These are phyloP conservation scores for Mamestra brassicae DNA, from an alignment of 2,888 invertebrate species.

Conservation along the genomic window DNA sequence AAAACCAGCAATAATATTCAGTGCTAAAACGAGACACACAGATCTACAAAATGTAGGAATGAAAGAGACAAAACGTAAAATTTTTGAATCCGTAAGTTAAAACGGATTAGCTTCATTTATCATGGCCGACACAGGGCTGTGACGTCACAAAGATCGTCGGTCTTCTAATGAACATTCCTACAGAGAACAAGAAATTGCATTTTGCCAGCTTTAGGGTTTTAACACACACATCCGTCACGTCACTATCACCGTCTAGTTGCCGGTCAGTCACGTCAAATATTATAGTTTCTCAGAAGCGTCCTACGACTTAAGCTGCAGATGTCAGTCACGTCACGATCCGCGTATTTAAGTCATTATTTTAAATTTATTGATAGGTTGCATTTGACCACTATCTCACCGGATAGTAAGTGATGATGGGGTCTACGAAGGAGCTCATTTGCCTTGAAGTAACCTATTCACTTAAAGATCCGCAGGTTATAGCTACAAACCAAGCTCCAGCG, in stretches of 20 bases:
- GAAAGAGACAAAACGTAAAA: slow-evolving; percentile 52
- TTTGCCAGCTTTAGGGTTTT: slow-evolving; percentile 39
- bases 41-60: slow-evolving; percentile 8
- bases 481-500: too few relatives aligned
- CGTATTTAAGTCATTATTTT: too few relatives aligned
- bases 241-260: background rate
- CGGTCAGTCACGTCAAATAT: background rate
- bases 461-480: too few relatives aligned
- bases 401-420: too few relatives aligned
- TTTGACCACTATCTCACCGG: too few relatives aligned
- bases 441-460: too few relatives aligned
- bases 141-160: slow-evolving; percentile 68
- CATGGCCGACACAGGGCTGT: slow-evolving; percentile 62
- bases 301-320: too few relatives aligned
- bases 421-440: too few relatives aligned
- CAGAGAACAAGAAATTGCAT: slow-evolving; percentile 65
- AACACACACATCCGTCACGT: background rate
- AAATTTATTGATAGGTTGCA: too few relatives aligned
- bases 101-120: slow-evolving; percentile 73
- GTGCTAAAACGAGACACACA: slow-evolving; percentile 38
- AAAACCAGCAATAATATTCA: slow-evolving; percentile 14
- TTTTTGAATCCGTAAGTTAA: slow-evolving; percentile 67
- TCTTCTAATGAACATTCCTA: slow-evolving; percentile 66
- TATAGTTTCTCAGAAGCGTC: background rate
- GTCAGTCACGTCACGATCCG: background rate